These are phyloP conservation scores for Marmota monax DNA, from an alignment of 2,113 vertebrate genomes.

Conservation along the genomic window DNA sequence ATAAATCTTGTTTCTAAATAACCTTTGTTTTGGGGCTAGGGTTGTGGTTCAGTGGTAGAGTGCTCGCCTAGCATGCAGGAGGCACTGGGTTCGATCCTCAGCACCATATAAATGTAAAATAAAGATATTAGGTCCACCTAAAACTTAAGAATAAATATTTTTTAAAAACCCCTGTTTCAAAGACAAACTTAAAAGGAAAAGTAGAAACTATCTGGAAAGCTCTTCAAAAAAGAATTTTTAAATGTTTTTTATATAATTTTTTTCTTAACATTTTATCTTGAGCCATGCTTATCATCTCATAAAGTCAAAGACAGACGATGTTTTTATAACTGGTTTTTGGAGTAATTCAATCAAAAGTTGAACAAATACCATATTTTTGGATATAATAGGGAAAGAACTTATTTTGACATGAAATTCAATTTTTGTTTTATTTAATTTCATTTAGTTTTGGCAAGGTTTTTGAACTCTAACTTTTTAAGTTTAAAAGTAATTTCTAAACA, in stretches of 20 bases:
- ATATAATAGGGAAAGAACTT: neutral
- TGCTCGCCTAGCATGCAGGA: too few relatives aligned
- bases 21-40: neutral
- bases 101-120: too few relatives aligned
- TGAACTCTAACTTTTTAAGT: neutral
- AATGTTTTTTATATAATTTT: neutral
- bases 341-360: neutral
- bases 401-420: neutral
- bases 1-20: neutral
- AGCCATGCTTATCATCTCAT: neutral
- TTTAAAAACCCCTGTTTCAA: neutral
- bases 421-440: slow-evolving; percentile 6
- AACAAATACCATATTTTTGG: neutral
- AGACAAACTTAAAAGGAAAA: slow-evolving; percentile 3
- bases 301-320: neutral
- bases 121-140: too few relatives aligned
- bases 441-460: neutral
- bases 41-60: too few relatives aligned
- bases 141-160: too few relatives aligned
- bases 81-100: too few relatives aligned
- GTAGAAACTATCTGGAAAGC: neutral
- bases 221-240: neutral
- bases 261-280: neutral
- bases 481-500: neutral
- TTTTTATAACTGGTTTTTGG: neutral